Conservation (phyloP, 2,888 invertebrate genomes). For the Gibbula magus region DNA sequence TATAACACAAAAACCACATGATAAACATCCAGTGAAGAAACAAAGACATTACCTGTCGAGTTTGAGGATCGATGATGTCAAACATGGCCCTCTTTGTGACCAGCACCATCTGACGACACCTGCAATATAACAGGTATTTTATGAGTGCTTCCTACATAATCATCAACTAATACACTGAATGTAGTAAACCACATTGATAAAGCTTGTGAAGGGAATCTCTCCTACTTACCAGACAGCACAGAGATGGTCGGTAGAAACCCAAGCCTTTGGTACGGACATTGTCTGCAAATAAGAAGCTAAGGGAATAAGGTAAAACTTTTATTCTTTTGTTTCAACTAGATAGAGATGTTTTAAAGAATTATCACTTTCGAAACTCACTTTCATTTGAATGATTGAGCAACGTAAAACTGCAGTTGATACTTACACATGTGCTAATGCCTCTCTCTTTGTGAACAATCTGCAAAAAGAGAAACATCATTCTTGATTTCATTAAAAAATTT, state of each 20-base stretch:
- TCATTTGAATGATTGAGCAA: neutral
- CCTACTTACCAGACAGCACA: constrained; percentile 88
- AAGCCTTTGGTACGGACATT: constrained; percentile 87
- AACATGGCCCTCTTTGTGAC: constrained; percentile 87
- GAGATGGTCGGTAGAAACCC: constrained; percentile 92
- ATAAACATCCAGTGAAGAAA: no score
- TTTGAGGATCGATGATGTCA: constrained; percentile 82
- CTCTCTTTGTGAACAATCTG: constrained; percentile 57
- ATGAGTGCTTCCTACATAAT: neutral
- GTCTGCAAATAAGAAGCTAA: constrained; percentile 76
- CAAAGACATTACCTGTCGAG: constrained; percentile 63
- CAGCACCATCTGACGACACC: constrained; percentile 86
- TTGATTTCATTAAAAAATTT: no score
- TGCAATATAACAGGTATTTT: constrained; percentile 27
- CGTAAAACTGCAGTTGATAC: constrained; percentile 31
- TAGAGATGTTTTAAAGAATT: no score
- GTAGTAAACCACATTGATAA: neutral
- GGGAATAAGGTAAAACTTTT: no score
- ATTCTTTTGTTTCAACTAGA: no score
- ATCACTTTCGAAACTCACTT: no score
- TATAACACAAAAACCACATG: no score
- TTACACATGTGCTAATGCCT: constrained; percentile 59
- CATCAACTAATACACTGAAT: neutral
- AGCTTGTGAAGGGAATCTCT: neutral
- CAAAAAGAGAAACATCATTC: constrained; percentile 30